Conservation (phyloP, 2,113 vertebrate genomes). For the Chamaea fasciata region DNA sequence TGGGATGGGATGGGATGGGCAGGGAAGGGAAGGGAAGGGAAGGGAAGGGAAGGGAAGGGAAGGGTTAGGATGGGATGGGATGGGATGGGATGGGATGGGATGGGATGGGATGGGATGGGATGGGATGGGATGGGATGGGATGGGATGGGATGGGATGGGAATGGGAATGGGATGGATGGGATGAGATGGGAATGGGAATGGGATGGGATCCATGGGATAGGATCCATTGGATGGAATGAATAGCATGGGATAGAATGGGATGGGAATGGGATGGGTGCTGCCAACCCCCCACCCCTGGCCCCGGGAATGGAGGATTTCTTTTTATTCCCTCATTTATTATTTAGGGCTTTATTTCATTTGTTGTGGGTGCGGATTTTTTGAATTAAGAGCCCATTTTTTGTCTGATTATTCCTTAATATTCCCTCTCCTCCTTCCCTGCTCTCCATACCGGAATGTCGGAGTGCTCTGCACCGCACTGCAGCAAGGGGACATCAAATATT, state of each 20-base stretch:
- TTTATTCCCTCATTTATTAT: neutral
- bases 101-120: neutral
- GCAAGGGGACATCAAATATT: neutral
- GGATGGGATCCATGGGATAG: neutral
- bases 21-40: too few relatives aligned
- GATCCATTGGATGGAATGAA: too few relatives aligned
- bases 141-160: too few relatives aligned
- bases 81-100: neutral
- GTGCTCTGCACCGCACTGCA: neutral
- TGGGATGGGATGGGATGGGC: too few relatives aligned
- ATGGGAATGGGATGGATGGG: too few relatives aligned
- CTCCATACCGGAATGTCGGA: neutral
- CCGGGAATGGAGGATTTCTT: neutral
- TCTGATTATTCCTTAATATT: neutral
- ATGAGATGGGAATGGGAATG: too few relatives aligned
- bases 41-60: neutral
- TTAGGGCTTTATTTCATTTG: neutral
- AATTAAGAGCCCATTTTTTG: neutral
- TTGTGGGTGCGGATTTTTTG: rapidly evolving
- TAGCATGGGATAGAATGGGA: neutral
- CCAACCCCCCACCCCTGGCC: too few relatives aligned
- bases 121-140: neutral
- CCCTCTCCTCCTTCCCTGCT: neutral
- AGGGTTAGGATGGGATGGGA: too few relatives aligned
- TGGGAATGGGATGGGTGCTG: neutral